Conservation (phyloP, 1,140 invertebrate species). For the Coelopa frigida region DNA sequence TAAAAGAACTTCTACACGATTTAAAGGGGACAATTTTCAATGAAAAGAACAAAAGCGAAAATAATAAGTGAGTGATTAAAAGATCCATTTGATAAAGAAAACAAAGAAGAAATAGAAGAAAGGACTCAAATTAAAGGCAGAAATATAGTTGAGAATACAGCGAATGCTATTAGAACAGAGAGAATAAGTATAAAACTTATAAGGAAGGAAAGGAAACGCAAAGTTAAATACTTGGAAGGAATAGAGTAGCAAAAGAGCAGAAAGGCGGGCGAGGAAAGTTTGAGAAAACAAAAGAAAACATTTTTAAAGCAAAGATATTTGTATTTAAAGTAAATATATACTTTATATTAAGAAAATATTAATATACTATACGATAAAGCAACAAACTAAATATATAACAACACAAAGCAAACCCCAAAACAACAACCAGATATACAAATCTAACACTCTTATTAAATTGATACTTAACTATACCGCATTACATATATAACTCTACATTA, state of each 20-base stretch:
- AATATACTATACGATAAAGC: not conserved
- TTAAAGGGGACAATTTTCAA: constrained; percentile 6
- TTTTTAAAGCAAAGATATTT: constrained; percentile 11
- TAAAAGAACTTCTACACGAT: constrained; percentile 2
- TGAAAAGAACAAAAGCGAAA: constrained; percentile 2
- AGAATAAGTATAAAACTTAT: not conserved
- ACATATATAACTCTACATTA: no score
- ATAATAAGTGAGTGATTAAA: constrained; percentile 10
- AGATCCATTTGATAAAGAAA: not conserved
- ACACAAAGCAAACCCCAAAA: constrained; percentile 5
- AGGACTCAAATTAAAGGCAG: not conserved
- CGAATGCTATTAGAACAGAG: constrained; percentile 4
- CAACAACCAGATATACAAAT: constrained; percentile 1
- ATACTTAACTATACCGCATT: no score
- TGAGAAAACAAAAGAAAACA: constrained; percentile 1
- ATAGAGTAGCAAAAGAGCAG: not conserved
- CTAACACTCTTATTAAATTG: no score
- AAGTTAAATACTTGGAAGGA: constrained; percentile 4
- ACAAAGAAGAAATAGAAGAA: constrained; percentile 4
- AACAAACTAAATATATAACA: not conserved
- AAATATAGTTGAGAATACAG: no score
- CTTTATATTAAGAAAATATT: constrained; percentile 7
- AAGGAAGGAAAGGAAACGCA: not conserved
- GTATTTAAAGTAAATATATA: constrained; percentile 9
- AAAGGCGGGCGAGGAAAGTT: not conserved